Evolutionary conservation across 2,113 vertebrate genomes (phyloP).

Genomic region (Ochotona princeps): DNA sequence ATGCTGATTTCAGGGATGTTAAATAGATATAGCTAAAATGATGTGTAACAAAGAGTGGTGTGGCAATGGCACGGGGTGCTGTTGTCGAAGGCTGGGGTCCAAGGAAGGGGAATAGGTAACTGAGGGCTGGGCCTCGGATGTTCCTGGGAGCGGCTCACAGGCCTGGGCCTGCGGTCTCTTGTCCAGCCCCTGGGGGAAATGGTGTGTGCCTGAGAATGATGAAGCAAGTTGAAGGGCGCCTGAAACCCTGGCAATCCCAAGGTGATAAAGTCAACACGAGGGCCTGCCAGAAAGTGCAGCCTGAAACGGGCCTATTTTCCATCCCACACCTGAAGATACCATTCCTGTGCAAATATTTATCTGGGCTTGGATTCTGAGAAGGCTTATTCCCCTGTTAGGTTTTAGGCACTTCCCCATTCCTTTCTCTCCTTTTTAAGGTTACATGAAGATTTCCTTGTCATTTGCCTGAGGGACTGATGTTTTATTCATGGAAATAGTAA

Average conservation of each 20-base stretch:
- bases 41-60: background rate
- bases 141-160: background rate
- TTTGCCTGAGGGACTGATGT: background rate
- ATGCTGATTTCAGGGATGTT: background rate
- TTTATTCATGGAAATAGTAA: slow-evolving; percentile 26
- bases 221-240: background rate
- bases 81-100: background rate
- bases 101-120: fast-evolving
- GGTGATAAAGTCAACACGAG: slow-evolving; percentile 35
- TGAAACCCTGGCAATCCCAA: background rate
- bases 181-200: background rate
- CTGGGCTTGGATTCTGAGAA: slow-evolving; percentile 60
- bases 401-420: slow-evolving; percentile 63
- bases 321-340: slow-evolving; percentile 28
- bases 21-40: background rate
- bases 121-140: fast-evolving
- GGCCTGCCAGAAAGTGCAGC: slow-evolving; percentile 43
- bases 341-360: slow-evolving; percentile 74
- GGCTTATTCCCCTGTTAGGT: slow-evolving; percentile 46
- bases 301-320: background rate
- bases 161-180: background rate
- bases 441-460: slow-evolving; percentile 58
- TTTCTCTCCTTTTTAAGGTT: slow-evolving; percentile 64
- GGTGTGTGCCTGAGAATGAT: fast-evolving
- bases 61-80: no score